Conservation (phyloP, 2,888 invertebrate species). For the Phalera bucephala region DNA sequence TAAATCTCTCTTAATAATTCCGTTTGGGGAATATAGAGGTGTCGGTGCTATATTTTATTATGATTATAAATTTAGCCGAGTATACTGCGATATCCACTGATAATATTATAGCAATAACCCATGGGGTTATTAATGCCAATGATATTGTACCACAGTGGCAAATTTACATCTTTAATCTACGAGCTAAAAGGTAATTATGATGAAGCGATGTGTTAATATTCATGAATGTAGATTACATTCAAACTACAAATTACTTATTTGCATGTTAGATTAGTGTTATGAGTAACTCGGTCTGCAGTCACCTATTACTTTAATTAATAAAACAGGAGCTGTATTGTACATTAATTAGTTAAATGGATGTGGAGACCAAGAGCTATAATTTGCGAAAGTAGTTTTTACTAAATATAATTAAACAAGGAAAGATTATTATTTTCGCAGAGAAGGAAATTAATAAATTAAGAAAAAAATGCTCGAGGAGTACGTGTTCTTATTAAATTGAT, state of each 20-base stretch:
- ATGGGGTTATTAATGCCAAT: constrained; percentile 20
- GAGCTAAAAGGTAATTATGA: constrained; percentile 33
- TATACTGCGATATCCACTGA: constrained; percentile 15
- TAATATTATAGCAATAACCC: constrained; percentile 28
- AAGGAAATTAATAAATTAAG: too few relatives aligned
- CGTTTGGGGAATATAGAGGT: too few relatives aligned
- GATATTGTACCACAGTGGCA: constrained; percentile 20
- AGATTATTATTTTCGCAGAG: too few relatives aligned
- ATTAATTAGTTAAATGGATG: background rate
- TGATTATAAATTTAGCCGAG: too few relatives aligned
- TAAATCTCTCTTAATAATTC: too few relatives aligned
- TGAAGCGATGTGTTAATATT: constrained; percentile 30
- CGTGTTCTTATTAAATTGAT: too few relatives aligned
- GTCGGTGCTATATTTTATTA: too few relatives aligned
- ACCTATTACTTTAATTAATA: constrained; percentile 23
- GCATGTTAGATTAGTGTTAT: constrained; percentile 32
- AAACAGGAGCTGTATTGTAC: constrained; percentile 6
- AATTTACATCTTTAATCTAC: constrained; percentile 31
- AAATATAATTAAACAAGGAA: too few relatives aligned
- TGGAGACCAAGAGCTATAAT: too few relatives aligned
- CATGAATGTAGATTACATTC: constrained; percentile 38
- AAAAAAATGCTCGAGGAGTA: too few relatives aligned
- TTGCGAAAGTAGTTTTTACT: too few relatives aligned
- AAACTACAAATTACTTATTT: constrained; percentile 39
- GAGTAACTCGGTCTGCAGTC: constrained; percentile 27